Conservation (phyloP, 2,797 vertebrate species). For the Staurois parvus region DNA sequence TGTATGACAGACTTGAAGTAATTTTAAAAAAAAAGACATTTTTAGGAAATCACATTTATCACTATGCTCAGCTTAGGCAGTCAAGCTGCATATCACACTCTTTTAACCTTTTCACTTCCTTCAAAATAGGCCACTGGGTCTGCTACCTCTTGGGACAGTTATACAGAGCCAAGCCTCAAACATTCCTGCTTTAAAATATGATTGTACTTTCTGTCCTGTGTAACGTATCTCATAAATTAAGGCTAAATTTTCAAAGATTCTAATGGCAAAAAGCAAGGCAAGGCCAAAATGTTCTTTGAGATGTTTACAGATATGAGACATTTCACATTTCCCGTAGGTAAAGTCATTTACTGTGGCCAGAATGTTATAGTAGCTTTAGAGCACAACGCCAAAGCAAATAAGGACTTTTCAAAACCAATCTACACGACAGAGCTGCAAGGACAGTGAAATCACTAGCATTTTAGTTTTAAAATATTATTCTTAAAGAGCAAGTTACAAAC, state of each 20-base stretch:
- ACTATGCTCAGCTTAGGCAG: conserved; percentile 17
- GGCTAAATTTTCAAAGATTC: conserved; percentile 44
- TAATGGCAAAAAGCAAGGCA: conserved; percentile 30
- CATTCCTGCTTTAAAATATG: conserved; percentile 54
- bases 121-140: conserved; percentile 45
- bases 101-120: conserved; percentile 29
- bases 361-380: conserved; percentile 42
- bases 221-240: conserved; percentile 55
- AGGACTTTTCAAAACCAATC: conserved; percentile 47
- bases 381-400: conserved; percentile 36
- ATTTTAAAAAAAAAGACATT: conserved; percentile 29
- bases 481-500: background rate
- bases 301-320: conserved; percentile 43
- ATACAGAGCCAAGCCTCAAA: conserved; percentile 54
- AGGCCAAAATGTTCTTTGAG: conserved; percentile 53
- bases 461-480: background rate
- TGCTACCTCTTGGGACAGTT: conserved; percentile 37
- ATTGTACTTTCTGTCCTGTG: conserved; percentile 46
- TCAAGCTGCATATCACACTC: conserved; percentile 16
- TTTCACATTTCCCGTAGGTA: conserved; percentile 46
- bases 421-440: conserved; percentile 39
- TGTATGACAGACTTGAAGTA: background rate
- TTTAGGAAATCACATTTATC: conserved; percentile 50
- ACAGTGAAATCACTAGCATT: conserved; percentile 25
- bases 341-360: conserved; percentile 42